Conservation (phyloP, 2,797 vertebrate species). For the Scleropages formosus region DNA sequence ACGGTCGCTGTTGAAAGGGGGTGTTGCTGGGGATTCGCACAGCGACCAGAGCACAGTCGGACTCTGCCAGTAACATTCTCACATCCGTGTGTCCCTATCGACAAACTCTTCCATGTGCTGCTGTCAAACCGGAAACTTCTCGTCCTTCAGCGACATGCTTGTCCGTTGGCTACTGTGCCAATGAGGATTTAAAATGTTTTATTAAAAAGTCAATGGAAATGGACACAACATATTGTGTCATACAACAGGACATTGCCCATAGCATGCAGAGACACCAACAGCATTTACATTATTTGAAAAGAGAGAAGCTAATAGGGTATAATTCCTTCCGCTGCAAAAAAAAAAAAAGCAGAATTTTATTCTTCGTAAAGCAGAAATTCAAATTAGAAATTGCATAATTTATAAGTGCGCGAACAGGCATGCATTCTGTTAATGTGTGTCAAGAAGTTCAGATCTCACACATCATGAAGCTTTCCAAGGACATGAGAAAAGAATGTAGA, state of each 20-base stretch:
- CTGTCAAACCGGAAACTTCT: constrained; percentile 6
- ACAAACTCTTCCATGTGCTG: constrained; percentile 17
- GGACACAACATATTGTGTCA: constrained; percentile 1
- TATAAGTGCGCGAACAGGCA: constrained; percentile 25
- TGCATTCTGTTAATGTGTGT: constrained; percentile 16
- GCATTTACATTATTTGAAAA: constrained; percentile 1
- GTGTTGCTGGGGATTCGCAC: neutral
- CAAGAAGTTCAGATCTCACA: constrained; percentile 5
- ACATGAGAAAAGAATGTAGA: constrained; percentile 17
- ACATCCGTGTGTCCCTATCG: neutral
- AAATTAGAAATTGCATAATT: constrained; percentile 27
- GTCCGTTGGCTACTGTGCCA: constrained; percentile 21
- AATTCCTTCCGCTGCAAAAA: neutral
- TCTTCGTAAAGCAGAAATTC: constrained; percentile 14
- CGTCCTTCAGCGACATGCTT: constrained; percentile 15
- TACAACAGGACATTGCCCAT: constrained; percentile 19
- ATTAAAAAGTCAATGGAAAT: constrained; percentile 26
- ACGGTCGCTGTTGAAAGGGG: too few relatives aligned
- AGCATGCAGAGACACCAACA: constrained; percentile 28
- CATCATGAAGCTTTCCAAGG: neutral
- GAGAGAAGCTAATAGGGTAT: constrained; percentile 14
- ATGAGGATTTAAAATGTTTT: constrained; percentile 14
- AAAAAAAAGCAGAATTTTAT: neutral
- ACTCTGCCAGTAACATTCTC: constrained; percentile 2
- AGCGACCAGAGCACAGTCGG: neutral